These are phyloP conservation scores for Sarcophaga caerulescens DNA, from an alignment of 2,888 invertebrate species.

Conservation along the genomic window DNA sequence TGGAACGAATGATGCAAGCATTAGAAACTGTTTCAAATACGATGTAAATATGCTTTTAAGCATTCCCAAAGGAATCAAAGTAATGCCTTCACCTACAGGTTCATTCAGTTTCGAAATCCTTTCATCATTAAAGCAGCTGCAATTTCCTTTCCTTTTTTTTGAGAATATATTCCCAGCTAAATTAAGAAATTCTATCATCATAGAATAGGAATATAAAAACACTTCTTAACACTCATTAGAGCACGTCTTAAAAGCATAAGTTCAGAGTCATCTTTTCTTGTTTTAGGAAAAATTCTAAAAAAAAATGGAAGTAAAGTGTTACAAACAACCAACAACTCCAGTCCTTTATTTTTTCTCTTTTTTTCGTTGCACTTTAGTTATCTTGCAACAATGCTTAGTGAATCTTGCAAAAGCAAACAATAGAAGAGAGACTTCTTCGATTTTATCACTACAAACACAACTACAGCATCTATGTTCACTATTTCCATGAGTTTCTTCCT, in stretches of 20 bases:
- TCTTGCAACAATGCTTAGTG: neutral
- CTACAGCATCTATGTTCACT: too few species aligned
- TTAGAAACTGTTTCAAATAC: too few species aligned
- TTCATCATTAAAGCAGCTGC: too few species aligned
- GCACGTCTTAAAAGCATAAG: constrained; percentile 40
- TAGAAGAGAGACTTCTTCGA: constrained; percentile 14
- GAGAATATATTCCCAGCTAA: too few species aligned
- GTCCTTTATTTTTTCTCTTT: neutral
- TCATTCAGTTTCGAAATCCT: too few species aligned
- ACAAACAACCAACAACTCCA: constrained; percentile 23
- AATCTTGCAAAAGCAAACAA: constrained; percentile 24
- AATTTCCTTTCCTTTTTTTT: too few species aligned
- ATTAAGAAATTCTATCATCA: too few species aligned
- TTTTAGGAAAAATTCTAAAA: neutral
- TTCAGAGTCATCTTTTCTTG: constrained; percentile 3
- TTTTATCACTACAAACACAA: neutral
- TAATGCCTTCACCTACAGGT: too few species aligned
- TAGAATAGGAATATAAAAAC: neutral
- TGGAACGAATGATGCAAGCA: too few species aligned
- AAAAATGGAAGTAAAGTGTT: constrained; percentile 24
- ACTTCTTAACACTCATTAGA: neutral
- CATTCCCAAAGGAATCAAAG: too few species aligned
- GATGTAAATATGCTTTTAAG: too few species aligned
- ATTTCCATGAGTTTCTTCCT: neutral
- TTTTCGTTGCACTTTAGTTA: neutral